Evolutionary conservation across 2,888 invertebrate species (phyloP), one percentile per base, ranked within the genome.

Genomic region (Hydropsyche betteni): DNA sequence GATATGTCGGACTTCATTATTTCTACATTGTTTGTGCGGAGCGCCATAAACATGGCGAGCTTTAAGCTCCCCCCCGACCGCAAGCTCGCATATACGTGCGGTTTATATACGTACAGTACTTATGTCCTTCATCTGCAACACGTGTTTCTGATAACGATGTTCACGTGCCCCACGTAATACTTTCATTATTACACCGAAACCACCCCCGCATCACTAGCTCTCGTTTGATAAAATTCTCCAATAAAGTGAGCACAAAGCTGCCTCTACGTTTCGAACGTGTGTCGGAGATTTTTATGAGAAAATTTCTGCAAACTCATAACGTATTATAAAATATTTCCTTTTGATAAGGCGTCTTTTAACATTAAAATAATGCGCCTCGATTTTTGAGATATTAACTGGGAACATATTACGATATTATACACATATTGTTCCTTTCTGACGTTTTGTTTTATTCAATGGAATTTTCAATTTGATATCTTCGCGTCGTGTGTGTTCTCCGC

Each of bases 71-170:
- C 69, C 69, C 24, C 16, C 34, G 44, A 36, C 61, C 72, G 38
- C 61, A 58, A 44, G 16, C 44, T 72, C 16, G 14, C 50, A 10
- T 44, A 44, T 38, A 44, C 50, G 38, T 69, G 16, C 36, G 14
- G 34, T 71, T 24, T 71, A 33, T 24, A 6, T 5, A 6, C 61
- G 16, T 24, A 61, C 24, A 33, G 50, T 58, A 58, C 72, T 72
- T 70, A 53, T 53, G 53, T 53, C 53, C 52, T 58, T 51, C 38
- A 36, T 72, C 61, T 72, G 72, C 72, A 53, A 72, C 72, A 72
- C 72, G 72, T 72, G 72, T 72, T 72, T 58, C 58, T 72, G 72
- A 72, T 72, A 55, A 72, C 58, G 36, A 64, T 64, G 64, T 64
- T 64, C 64, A 64, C 64, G 64, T 64, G 64, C 64, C 14, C 36